These are phyloP conservation scores for Akabosia matsudoensis DNA, from an alignment of 1,140 invertebrate genomes.

Conservation along the genomic window DNA sequence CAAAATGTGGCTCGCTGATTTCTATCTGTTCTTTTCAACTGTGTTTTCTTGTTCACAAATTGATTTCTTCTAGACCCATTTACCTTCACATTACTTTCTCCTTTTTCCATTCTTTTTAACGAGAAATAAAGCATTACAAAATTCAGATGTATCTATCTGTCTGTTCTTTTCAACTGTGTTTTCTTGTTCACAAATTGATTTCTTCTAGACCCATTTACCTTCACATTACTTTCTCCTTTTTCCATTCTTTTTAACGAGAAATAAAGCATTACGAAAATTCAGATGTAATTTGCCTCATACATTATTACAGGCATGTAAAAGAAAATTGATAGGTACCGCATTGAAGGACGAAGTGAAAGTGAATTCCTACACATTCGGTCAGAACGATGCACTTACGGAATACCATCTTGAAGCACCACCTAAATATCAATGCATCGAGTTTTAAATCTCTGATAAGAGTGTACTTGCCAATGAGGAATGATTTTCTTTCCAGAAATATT, in stretches of 20 bases:
- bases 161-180: no score
- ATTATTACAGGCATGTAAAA: background rate
- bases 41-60: background rate
- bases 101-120: no score
- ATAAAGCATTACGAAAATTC: constrained; percentile 11
- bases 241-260: background rate
- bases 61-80: constrained; percentile 14
- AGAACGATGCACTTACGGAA: no score
- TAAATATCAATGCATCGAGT: no score
- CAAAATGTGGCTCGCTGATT: background rate
- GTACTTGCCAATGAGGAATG: no score
- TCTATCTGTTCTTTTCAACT: background rate
- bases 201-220: constrained; percentile 17
- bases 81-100: constrained; percentile 13
- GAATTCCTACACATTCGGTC: no score
- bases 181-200: background rate
- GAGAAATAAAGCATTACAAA: constrained; percentile 12
- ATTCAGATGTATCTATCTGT: constrained; percentile 12
- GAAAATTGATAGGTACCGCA: background rate
- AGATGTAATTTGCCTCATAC: background rate
- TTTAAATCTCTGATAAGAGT: no score
- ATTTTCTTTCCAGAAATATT: no score
- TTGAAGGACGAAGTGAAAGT: background rate
- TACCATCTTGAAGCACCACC: no score
- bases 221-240: background rate